phyloP scores from a whole-genome alignment of 2,797 vertebrate species.

The Pygocentrus nattereri region DNA sequence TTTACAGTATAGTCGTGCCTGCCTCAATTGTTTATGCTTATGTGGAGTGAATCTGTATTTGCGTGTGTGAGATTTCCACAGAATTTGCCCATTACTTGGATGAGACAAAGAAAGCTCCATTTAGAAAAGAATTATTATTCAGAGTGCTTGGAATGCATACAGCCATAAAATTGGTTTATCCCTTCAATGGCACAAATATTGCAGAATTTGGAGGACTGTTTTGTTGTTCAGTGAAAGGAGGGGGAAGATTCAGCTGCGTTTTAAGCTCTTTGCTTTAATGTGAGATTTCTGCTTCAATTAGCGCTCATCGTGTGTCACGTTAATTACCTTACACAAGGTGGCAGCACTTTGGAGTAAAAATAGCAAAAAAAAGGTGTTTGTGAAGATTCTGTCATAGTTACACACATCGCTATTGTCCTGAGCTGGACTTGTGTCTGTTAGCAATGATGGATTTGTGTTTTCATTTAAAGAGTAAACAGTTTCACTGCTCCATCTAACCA shows the following conservation, averaged over 20 bases:
- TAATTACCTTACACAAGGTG: constrained; percentile 28
- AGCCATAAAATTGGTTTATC: constrained; percentile 36
- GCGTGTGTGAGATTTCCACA: background rate
- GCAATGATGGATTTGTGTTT: constrained; percentile 2
- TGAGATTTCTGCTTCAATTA: constrained; percentile 18
- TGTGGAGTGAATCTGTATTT: constrained; percentile 11
- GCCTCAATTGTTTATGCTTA: background rate
- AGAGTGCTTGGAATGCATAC: constrained; percentile 22
- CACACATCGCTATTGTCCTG: background rate
- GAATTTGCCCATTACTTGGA: constrained; percentile 12
- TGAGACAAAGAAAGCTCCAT: constrained; percentile 26
- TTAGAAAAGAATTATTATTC: constrained; percentile 31
- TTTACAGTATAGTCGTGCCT: constrained; percentile 14
- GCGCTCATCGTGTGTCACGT: background rate
- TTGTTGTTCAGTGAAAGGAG: background rate
- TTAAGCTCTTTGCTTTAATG: background rate
- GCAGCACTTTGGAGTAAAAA: constrained; percentile 1
- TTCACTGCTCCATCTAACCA: background rate
- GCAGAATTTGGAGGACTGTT: background rate
- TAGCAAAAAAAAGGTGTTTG: background rate
- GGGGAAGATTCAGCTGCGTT: background rate
- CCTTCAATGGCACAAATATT: constrained; percentile 32
- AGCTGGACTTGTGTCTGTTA: background rate
- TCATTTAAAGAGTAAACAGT: background rate
- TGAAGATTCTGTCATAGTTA: background rate